These are phyloP conservation scores for Nannobrachium achirus DNA, from an alignment of 2,113 vertebrate genomes.

Conservation along the genomic window DNA sequence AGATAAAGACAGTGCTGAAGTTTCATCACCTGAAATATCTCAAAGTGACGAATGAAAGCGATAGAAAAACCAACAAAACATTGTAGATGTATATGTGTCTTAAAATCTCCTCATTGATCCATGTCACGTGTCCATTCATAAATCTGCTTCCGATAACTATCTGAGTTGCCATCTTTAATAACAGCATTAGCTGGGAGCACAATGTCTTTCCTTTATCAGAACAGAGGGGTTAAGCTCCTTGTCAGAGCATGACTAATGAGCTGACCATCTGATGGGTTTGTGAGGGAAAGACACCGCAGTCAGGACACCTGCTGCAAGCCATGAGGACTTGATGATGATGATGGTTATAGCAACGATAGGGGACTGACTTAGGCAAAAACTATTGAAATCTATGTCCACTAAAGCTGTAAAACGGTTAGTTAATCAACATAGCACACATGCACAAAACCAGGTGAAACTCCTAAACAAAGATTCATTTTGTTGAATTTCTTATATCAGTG, in stretches of 20 bases:
- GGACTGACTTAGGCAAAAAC: too few relatives aligned
- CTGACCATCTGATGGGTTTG: slow-evolving; percentile 68
- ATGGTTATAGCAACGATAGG: background rate
- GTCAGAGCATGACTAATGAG: slow-evolving; percentile 68
- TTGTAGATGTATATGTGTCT: background rate
- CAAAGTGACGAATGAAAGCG: background rate
- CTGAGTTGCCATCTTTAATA: slow-evolving; percentile 31
- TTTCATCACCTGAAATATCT: too few relatives aligned
- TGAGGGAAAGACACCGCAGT: slow-evolving; percentile 48
- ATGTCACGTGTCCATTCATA: slow-evolving; percentile 38
- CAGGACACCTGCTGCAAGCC: slow-evolving; percentile 67
- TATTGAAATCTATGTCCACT: too few relatives aligned
- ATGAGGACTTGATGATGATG: slow-evolving; percentile 7
- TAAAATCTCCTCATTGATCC: slow-evolving; percentile 29
- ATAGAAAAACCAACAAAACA: slow-evolving; percentile 11
- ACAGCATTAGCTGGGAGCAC: slow-evolving; percentile 44
- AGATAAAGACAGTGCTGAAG: too few relatives aligned
- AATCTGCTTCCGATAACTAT: slow-evolving; percentile 66
- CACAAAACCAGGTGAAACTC: too few relatives aligned
- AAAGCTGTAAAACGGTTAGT: too few relatives aligned
- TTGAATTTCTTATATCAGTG: too few relatives aligned
- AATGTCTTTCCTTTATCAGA: slow-evolving; percentile 57
- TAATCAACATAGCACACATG: too few relatives aligned
- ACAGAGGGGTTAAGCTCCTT: slow-evolving; percentile 60
- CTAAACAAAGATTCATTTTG: too few relatives aligned